These are phyloP conservation scores for Halcyon chelicuti DNA, from an alignment of 2,797 vertebrate species.

Conservation along the genomic window DNA sequence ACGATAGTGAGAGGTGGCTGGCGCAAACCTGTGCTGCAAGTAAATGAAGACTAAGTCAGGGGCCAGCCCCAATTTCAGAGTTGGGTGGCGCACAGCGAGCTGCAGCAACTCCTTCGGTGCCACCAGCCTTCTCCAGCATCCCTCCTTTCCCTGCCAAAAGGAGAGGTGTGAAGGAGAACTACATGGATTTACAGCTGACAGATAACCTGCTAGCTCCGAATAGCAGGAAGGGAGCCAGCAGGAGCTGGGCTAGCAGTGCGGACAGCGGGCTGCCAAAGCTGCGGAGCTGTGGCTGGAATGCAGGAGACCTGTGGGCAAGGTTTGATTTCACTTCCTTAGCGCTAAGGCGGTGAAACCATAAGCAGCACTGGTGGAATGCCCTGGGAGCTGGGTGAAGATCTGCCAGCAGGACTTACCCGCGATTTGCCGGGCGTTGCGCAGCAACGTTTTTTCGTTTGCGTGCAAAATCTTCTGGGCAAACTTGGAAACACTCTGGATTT, in stretches of 20 bases:
- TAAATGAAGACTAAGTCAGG: neutral
- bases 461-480: neutral
- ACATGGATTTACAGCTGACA: neutral
- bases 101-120: neutral
- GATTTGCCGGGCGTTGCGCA: neutral
- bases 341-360: fast-evolving
- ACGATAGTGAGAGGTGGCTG: fast-evolving
- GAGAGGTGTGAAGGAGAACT: neutral
- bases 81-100: neutral
- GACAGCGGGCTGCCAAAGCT: neutral
- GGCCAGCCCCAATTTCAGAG: neutral
- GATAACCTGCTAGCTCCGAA: neutral
- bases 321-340: fast-evolving
- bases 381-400: neutral
- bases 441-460: too few species aligned
- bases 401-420: neutral
- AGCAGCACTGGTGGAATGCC: fast-evolving
- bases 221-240: neutral
- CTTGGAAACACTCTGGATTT: neutral
- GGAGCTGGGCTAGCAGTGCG: neutral
- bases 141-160: neutral
- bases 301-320: neutral
- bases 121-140: neutral
- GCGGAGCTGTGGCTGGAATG: neutral
- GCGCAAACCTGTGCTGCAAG: neutral